Evolutionary conservation across 2,888 invertebrate species (phyloP), one percentile per base, ranked within the genome.

Genomic region (Drosophila macrospina): DNA sequence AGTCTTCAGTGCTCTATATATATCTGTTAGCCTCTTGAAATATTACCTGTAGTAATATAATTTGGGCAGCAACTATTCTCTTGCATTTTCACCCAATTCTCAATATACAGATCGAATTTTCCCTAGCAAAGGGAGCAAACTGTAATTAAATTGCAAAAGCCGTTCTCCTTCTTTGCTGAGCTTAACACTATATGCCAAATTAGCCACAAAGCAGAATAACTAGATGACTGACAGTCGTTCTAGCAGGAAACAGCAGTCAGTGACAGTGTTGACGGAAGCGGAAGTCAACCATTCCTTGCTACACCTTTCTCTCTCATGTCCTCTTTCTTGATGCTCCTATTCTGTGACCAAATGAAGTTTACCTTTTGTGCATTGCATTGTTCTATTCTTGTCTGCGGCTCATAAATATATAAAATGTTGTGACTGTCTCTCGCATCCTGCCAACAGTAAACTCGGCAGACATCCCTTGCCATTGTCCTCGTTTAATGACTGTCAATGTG

Each of bases 161-260:
- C 42, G 30, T n/a, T 57, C 24, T 8, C 26, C 13, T 10, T 10
- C 11, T 36, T 28, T 45, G 51, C 41, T 64, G 41, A 32, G 13
- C 41, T 41, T 51, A 60, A 79, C 77, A 52, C 60, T 65, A 78
- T 74, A 75, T 87, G 82, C 68, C 68, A 78, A 81, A 78, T 78
- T 78, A 85, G 66, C 86, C 69, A 63, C 71, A 67, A 78, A 84
- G 68, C 74, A 78, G 67, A 60, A 68, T 62, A 86, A 86, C 68
- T 54, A 63, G 42, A 69, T 68, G 62, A 26, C 66, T 39, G 44
- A 50, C 39, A 42, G 67, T 32, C 56, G 30, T 20, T 16, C 45
- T 50, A 36, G 62, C 62, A 61, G 87, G 78, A 86, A 80, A 51
- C 64, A 61, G 68, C 42, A 71, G 55, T 80, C 74, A 66, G 42